phyloP scores from a whole-genome alignment of 2,113 vertebrate genomes.

The Varanus komodoensis region DNA sequence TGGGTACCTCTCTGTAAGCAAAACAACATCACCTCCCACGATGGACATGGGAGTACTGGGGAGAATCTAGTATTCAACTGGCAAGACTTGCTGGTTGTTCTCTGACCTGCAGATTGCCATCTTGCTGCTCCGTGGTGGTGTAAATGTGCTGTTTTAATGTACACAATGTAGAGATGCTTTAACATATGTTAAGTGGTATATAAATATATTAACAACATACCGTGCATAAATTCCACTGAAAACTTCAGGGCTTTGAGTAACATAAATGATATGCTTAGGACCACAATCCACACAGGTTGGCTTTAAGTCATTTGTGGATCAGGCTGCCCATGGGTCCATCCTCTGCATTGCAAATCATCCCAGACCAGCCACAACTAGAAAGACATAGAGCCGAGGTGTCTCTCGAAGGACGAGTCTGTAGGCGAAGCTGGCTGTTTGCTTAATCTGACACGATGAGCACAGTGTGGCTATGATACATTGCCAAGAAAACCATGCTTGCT shows the following conservation, averaged over 20 bases:
- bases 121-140: no score
- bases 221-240: not conserved
- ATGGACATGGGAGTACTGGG: no score
- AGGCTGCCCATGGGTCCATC: not conserved
- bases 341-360: not conserved
- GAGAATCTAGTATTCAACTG: not conserved
- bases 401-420: not conserved
- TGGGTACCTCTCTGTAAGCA: no score
- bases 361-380: not conserved
- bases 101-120: no score
- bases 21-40: not conserved
- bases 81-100: no score
- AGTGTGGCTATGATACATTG: not conserved
- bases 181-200: no score
- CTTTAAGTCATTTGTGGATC: not conserved
- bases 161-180: no score
- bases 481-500: slow-evolving; percentile 6
- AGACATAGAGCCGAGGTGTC: not conserved
- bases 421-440: slow-evolving; percentile 18
- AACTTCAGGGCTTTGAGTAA: not conserved
- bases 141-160: no score
- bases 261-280: not conserved
- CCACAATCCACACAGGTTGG: not conserved
- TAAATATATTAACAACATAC: no score
- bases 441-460: not conserved